These are phyloP conservation scores for Microctonus aethiopoides DNA, from an alignment of 2,888 invertebrate genomes.

Conservation along the genomic window DNA sequence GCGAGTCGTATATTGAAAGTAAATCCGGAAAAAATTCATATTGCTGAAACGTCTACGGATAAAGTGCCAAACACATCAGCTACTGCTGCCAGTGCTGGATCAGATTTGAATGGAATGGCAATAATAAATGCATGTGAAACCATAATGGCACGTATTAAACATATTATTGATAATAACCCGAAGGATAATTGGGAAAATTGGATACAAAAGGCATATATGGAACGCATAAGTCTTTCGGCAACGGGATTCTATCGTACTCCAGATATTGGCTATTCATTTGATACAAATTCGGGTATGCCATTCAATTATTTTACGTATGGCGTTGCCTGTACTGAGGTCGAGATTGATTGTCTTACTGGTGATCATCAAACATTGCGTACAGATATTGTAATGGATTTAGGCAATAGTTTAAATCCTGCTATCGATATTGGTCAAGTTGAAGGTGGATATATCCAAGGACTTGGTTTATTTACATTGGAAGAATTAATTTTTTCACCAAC, in stretches of 20 bases:
- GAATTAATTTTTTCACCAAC: slow-evolving; percentile 88
- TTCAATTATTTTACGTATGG: slow-evolving; percentile 91
- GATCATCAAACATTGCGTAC: slow-evolving; percentile 89
- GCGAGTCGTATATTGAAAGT: slow-evolving; percentile 81
- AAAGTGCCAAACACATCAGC: slow-evolving; percentile 92
- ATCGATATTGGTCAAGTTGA: slow-evolving; percentile 98
- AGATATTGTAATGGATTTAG: slow-evolving; percentile 97
- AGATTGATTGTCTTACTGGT: slow-evolving; percentile 93
- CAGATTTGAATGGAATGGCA: slow-evolving; percentile 93
- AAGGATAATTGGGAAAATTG: slow-evolving; percentile 86
- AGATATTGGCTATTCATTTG: slow-evolving; percentile 77
- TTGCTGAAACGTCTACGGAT: slow-evolving; percentile 86
- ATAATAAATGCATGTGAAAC: slow-evolving; percentile 84
- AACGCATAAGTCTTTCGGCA: slow-evolving; percentile 82
- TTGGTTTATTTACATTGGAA: slow-evolving; percentile 91
- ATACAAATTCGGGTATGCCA: slow-evolving; percentile 76
- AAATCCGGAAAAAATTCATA: slow-evolving; percentile 79
- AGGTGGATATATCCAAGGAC: slow-evolving; percentile 94
- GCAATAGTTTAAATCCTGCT: slow-evolving; percentile 94
- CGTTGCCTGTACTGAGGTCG: slow-evolving; percentile 87
- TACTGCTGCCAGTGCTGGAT: slow-evolving; percentile 89
- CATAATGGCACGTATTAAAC: slow-evolving; percentile 78
- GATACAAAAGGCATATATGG: slow-evolving; percentile 81
- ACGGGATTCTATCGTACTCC: slow-evolving; percentile 86
- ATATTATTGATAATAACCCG: slow-evolving; percentile 80